Percentiles rank a stretch among this genome's conserved stretches.
Conservation (phyloP, 2,113 vertebrate species). For the Seriola aureovittata region DNA sequence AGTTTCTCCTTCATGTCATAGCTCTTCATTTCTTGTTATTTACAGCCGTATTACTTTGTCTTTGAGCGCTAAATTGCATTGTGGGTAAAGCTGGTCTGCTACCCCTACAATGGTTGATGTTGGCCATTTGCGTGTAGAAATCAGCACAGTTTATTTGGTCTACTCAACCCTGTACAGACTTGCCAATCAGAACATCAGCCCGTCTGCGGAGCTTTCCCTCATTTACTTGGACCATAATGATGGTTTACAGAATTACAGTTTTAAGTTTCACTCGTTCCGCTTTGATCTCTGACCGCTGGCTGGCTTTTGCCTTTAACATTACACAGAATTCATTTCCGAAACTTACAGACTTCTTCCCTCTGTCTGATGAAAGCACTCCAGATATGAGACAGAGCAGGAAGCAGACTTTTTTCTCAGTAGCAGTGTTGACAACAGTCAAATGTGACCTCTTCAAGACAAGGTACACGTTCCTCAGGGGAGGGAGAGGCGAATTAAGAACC, state of each 20-base stretch:
- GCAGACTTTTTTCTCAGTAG: conserved; percentile 71
- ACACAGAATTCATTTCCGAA: conserved; percentile 76
- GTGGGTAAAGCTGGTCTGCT: conserved; percentile 27
- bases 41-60: conserved; percentile 45
- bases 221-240: conserved; percentile 70
- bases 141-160: conserved; percentile 80
- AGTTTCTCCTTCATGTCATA: conserved; percentile 51
- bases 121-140: conserved; percentile 71
- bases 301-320: conserved; percentile 73
- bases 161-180: conserved; percentile 46
- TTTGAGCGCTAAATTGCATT: conserved; percentile 45
- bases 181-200: conserved; percentile 70
- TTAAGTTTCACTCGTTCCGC: conserved; percentile 76
- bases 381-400: conserved; percentile 83
- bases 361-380: conserved; percentile 79
- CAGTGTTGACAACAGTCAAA: conserved; percentile 83
- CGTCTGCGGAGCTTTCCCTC: conserved; percentile 52
- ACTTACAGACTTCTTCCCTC: conserved; percentile 63
- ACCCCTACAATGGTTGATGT: conserved; percentile 15
- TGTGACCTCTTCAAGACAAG: conserved; percentile 80
- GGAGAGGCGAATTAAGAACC: conserved; percentile 70
- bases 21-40: conserved; percentile 55
- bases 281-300: conserved; percentile 77
- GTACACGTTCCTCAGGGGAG: conserved; percentile 77
- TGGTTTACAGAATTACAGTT: conserved; percentile 81